Conservation (phyloP, 37 sponge, comb jelly and placozoan genomes). For the Chondrilla cf. caribensis region DNA sequence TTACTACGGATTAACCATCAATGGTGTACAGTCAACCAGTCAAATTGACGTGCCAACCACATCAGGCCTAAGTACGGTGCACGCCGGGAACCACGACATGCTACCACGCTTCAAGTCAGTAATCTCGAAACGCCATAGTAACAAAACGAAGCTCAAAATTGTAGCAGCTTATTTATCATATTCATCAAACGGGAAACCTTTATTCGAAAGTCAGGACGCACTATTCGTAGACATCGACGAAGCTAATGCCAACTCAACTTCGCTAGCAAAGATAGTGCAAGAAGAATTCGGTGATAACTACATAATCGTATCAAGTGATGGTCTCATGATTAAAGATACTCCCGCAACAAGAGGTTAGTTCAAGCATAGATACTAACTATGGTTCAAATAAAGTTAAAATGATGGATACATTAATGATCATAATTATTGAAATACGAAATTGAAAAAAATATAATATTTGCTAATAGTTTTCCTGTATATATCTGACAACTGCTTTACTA, state of each 20-base stretch:
- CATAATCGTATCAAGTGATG: slow-evolving; percentile 6
- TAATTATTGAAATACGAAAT: too few relatives aligned
- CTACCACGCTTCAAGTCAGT: neutral
- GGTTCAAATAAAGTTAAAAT: too few relatives aligned
- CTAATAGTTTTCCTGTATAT: too few relatives aligned
- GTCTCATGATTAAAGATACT: neutral
- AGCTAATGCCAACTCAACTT: slow-evolving; percentile 11
- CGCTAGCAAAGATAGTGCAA: neutral
- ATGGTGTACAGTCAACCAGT: neutral
- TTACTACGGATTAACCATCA: neutral
- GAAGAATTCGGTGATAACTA: neutral
- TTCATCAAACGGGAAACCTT: neutral
- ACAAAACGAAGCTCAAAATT: neutral
- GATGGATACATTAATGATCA: too few relatives aligned
- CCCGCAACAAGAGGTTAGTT: slow-evolving; percentile 22
- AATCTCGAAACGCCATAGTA: neutral
- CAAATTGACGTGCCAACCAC: too few relatives aligned
- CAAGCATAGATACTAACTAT: too few relatives aligned
- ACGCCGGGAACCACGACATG: too few relatives aligned
- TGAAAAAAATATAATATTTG: too few relatives aligned
- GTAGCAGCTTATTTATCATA: neutral
- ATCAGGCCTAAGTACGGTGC: too few relatives aligned
- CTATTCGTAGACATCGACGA: slow-evolving; percentile 24
- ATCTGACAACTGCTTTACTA: too few relatives aligned
- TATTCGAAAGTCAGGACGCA: neutral